Conservation (phyloP, 1,140 invertebrate genomes). For the Bicyclus anynana region DNA sequence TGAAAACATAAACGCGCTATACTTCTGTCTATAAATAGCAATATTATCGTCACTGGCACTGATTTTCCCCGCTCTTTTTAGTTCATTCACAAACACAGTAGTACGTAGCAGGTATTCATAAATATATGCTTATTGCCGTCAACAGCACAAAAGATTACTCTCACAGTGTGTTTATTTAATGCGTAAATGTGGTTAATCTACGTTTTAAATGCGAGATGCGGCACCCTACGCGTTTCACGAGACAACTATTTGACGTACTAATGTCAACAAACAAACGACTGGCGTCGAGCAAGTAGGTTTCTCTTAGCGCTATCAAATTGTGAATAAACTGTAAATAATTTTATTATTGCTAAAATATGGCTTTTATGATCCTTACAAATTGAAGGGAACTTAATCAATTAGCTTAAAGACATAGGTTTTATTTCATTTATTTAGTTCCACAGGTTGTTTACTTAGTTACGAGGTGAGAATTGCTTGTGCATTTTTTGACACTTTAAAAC, state of each 20-base stretch:
- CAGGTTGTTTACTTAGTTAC: neutral
- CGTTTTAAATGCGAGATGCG: constrained; percentile 47
- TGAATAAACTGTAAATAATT: neutral
- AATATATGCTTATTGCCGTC: constrained; percentile 36
- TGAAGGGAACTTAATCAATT: neutral
- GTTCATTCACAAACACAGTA: constrained; percentile 48
- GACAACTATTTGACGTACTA: constrained; percentile 62
- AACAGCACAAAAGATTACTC: constrained; percentile 40
- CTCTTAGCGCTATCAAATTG: constrained; percentile 27
- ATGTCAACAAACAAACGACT: constrained; percentile 72
- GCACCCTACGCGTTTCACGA: constrained; percentile 50
- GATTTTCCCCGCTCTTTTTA: constrained; percentile 70
- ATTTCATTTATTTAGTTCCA: neutral
- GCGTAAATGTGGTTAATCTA: constrained; percentile 45
- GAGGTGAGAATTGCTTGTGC: constrained; percentile 27
- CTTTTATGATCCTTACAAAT: neutral
- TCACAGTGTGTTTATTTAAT: constrained; percentile 43
- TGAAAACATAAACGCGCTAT: constrained; percentile 48
- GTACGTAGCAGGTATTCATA: constrained; percentile 22
- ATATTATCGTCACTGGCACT: constrained; percentile 57
- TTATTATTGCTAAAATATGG: neutral
- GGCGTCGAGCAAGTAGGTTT: constrained; percentile 37
- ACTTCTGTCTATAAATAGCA: constrained; percentile 66
- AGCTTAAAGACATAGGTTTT: neutral
- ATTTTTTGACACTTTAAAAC: constrained; percentile 22